A percentile compares a stretch with the other conserved stretches of the same genome.
These are phyloP conservation scores for Pterocles gutturalis DNA, from an alignment of 2,113 vertebrate species.

Conservation along the genomic window DNA sequence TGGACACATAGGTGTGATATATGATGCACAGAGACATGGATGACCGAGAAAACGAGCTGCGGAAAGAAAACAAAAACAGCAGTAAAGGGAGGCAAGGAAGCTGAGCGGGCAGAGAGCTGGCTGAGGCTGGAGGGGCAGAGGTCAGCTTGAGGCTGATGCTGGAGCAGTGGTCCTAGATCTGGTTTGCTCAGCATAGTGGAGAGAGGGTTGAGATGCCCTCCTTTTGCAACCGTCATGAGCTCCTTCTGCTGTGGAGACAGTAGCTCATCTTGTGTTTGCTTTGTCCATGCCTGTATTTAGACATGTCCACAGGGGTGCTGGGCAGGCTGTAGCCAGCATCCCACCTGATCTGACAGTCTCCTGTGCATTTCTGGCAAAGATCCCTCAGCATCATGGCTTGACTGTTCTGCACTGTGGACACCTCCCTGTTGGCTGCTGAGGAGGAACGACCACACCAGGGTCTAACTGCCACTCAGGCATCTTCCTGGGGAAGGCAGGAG, in stretches of 20 bases:
- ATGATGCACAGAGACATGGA: slow-evolving; percentile 74
- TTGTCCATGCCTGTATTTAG: not conserved
- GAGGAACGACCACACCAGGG: not conserved
- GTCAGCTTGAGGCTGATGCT: not conserved
- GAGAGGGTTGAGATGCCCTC: not conserved
- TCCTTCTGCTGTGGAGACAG: not conserved
- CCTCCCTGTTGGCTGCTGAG: not conserved
- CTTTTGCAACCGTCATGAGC: not conserved
- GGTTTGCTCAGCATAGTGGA: fast-evolving
- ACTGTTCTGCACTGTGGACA: not conserved
- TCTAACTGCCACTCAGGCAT: not conserved
- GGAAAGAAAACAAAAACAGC: slow-evolving; percentile 69
- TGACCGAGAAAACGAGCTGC: slow-evolving; percentile 62
- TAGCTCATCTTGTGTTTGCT: not conserved
- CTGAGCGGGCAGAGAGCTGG: not conserved
- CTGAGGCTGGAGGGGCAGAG: not conserved
- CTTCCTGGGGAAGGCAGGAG: not conserved
- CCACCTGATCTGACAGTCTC: not conserved
- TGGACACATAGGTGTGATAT: slow-evolving; percentile 70
- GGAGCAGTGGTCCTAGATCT: not conserved
- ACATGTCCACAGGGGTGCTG: not conserved
- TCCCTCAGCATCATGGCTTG: not conserved
- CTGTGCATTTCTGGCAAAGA: not conserved
- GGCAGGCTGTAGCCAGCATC: not conserved
- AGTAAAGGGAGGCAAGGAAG: not conserved